A percentile compares a stretch with the other conserved stretches of the same genome.
These are phyloP conservation scores for Monopterus albus DNA, from an alignment of 2,113 vertebrate genomes.

Conservation along the genomic window DNA sequence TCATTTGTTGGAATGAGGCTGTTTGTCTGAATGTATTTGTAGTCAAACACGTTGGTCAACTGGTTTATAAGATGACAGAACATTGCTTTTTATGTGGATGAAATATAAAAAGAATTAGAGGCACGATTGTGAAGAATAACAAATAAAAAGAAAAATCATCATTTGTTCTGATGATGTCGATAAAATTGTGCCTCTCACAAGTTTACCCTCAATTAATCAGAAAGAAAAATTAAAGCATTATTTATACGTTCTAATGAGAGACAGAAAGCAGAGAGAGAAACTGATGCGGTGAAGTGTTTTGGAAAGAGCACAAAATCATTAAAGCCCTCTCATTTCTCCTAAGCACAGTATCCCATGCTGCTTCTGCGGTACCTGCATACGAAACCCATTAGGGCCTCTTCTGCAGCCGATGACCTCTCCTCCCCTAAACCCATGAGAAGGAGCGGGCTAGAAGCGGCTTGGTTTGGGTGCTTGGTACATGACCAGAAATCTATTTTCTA, in stretches of 20 bases:
- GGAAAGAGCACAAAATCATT: slow-evolving; percentile 62
- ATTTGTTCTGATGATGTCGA: too few species aligned
- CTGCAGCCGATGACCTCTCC: slow-evolving; percentile 67
- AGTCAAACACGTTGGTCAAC: slow-evolving; percentile 51
- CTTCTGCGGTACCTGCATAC: slow-evolving; percentile 79
- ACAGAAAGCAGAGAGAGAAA: slow-evolving; percentile 17
- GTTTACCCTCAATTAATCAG: slow-evolving; percentile 37
- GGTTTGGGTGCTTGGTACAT: slow-evolving; percentile 71
- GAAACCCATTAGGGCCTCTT: slow-evolving; percentile 76
- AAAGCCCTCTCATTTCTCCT: slow-evolving; percentile 78
- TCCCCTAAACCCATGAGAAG: slow-evolving; percentile 72
- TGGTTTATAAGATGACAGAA: slow-evolving; percentile 35
- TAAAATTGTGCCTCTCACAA: background rate
- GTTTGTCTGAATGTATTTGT: slow-evolving; percentile 65
- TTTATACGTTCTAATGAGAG: slow-evolving; percentile 39
- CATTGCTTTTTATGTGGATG: slow-evolving; percentile 53
- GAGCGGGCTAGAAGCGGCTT: slow-evolving; percentile 71
- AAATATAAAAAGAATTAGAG: slow-evolving; percentile 27
- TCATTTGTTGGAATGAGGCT: slow-evolving; percentile 29
- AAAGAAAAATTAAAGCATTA: slow-evolving; percentile 21
- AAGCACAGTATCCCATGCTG: slow-evolving; percentile 64
- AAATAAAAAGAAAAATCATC: slow-evolving; percentile 41
- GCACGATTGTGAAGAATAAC: slow-evolving; percentile 5
- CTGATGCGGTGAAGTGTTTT: slow-evolving; percentile 36
- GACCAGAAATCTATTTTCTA: slow-evolving; percentile 81